Base-by-base conservation (phyloP, 1,140 invertebrate genomes). In the Glossosoma conforme region DNA sequence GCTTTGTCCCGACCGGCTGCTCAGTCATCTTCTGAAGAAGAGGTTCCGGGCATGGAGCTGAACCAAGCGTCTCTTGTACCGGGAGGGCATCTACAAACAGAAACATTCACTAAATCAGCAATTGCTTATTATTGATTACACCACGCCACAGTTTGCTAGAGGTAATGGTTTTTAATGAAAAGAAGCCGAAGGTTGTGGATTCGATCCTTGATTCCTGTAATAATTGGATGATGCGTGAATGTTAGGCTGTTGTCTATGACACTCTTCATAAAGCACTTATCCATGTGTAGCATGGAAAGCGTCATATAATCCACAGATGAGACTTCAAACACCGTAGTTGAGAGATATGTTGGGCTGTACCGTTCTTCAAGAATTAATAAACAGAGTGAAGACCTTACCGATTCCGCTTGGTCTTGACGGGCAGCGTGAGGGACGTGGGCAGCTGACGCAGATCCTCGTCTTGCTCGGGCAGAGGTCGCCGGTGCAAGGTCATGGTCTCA, bases 401-500 rank as follows among this genome's bases (percentile, higher is more conserved):
- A 60, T 79, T 79, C 41, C 57, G 73, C 60, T 80, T 79, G 44
- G 78, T 78, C 68, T 80, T 80, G 25, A 78, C 83, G 51, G 83
- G 83, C 62, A 85, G 70, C 60, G 83, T 85, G 49, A 84, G 69
- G 13, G 81, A 84, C 55, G 80, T 83, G 54, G 81, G 71, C 60
- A 83, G 82, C 66, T 82, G 83, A 42, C 67, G 63, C n/a, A 71
- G 63, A 35, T 76, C 72, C 11, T 74, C 66, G 44, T 60, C 50
- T 60, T 67, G 63, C 65, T 59, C 52, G 5, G 53, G 57, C 15
- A 76, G 67, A 21, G 80, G 79, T 68, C 82, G 74, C 60, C 83
- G 72, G 53, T 85, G 82, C 30, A 85, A 64, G 5, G 83, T 85
- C 83, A 85, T 85, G 9, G 83, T 85, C 65, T 84, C 82, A 43